Conservation (phyloP, 2,888 invertebrate genomes). For the Eupithecia insigniata region DNA sequence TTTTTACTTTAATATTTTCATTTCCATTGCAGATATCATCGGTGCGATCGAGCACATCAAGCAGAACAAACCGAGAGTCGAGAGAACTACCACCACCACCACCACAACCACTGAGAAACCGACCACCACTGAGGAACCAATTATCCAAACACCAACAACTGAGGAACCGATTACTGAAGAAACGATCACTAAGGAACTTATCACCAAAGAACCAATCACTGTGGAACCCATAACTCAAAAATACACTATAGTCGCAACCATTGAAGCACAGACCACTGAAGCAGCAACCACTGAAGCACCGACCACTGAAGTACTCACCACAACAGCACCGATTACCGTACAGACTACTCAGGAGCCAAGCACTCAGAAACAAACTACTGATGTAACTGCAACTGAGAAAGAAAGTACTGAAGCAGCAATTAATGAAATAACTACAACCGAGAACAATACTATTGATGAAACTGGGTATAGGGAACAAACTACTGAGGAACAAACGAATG, state of each 20-base stretch:
- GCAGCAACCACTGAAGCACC: not conserved
- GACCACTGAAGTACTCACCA: not conserved
- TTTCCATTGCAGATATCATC: not conserved
- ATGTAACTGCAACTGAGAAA: not conserved
- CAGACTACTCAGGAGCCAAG: not conserved
- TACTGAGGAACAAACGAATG: not conserved
- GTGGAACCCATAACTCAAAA: not conserved
- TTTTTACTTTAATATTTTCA: not conserved
- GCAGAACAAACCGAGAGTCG: constrained; percentile 4
- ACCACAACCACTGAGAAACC: not conserved
- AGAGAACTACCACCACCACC: not conserved
- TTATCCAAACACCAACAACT: not conserved
- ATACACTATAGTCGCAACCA: too few relatives aligned
- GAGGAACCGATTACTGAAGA: not conserved
- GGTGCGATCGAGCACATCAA: constrained; percentile 6
- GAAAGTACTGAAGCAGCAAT: constrained; percentile 1
- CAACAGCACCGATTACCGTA: not conserved
- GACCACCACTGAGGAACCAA: not conserved
- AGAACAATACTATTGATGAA: not conserved
- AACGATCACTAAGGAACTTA: not conserved
- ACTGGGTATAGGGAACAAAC: not conserved
- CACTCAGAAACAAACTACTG: not conserved
- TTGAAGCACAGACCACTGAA: not conserved
- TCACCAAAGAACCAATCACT: not conserved
- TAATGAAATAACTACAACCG: not conserved